Evolutionary conservation across 2,797 vertebrate species (phyloP).

Genomic region (Pseudochromis fuscus): DNA sequence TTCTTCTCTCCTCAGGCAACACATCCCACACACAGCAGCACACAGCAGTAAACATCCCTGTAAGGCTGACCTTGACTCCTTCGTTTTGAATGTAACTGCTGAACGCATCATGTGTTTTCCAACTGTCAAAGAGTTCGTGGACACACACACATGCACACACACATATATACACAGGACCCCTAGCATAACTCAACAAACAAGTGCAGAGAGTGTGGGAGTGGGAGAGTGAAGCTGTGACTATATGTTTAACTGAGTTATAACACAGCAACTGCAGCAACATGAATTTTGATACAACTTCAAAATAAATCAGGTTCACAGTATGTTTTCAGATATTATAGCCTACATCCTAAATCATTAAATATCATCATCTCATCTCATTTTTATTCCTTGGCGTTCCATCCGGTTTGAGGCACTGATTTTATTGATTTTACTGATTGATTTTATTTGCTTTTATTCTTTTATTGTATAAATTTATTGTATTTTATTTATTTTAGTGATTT

Average conservation of each 20-base stretch:
- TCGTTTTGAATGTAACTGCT: constrained; percentile 41
- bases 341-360: too few relatives aligned
- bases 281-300: too few relatives aligned
- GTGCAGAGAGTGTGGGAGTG: constrained; percentile 4
- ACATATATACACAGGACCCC: not conserved
- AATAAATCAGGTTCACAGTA: too few relatives aligned
- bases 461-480: too few relatives aligned
- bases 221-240: not conserved
- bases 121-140: constrained; percentile 14
- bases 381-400: too few relatives aligned
- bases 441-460: too few relatives aligned
- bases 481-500: too few relatives aligned
- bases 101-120: constrained; percentile 55
- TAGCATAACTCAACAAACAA: constrained; percentile 16
- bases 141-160: constrained; percentile 3
- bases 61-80: constrained; percentile 54
- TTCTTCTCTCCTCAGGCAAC: constrained; percentile 22
- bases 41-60: constrained; percentile 44
- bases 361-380: too few relatives aligned
- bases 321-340: too few relatives aligned
- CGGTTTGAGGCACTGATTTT: too few relatives aligned
- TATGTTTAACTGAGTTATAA: not conserved
- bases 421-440: too few relatives aligned
- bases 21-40: constrained; percentile 33
- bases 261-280: not conserved